Percentiles rank a stretch among this genome's conserved stretches.
Evolutionary conservation across 1,140 invertebrate species (phyloP).

Genomic region (Drosophila nebulosa): DNA sequence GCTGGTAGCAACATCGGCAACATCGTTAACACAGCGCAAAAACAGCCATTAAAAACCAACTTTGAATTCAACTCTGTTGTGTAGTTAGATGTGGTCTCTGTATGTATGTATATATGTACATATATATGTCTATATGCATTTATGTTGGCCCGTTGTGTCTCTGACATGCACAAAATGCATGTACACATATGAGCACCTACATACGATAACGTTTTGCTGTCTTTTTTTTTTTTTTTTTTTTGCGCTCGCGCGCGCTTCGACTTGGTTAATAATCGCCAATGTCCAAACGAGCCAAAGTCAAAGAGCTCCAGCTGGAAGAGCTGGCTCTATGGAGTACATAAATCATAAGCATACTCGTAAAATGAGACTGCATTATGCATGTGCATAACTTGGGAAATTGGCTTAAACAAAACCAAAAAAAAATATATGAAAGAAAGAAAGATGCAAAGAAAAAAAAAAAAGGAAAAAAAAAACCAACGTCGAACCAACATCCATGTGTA

Average conservation of each 20-base stretch:
- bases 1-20: conserved; percentile 63
- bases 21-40: conserved; percentile 72
- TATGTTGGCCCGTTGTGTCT: conserved; percentile 37
- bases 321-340: conserved; percentile 55
- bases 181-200: conserved; percentile 70
- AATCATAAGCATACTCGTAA: conserved; percentile 67
- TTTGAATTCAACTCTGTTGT: conserved; percentile 36
- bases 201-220: conserved; percentile 53
- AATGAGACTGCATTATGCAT: conserved; percentile 61
- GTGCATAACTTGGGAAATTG: conserved; percentile 59
- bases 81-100: conserved; percentile 24
- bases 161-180: conserved; percentile 78
- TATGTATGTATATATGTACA: not conserved
- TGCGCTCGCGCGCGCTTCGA: not conserved
- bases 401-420: conserved; percentile 8
- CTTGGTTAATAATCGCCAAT: conserved; percentile 63
- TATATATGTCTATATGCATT: not conserved
- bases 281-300: conserved; percentile 6
- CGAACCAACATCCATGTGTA: not conserved
- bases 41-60: conserved; percentile 70
- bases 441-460: not conserved
- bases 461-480: not conserved
- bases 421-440: not conserved
- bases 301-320: conserved; percentile 43
- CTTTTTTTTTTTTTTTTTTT: not conserved